A percentile compares a stretch with the other conserved stretches of the same genome.
phyloP scores from a whole-genome alignment of 2,113 vertebrate genomes.

The Chinchilla lanigera region DNA sequence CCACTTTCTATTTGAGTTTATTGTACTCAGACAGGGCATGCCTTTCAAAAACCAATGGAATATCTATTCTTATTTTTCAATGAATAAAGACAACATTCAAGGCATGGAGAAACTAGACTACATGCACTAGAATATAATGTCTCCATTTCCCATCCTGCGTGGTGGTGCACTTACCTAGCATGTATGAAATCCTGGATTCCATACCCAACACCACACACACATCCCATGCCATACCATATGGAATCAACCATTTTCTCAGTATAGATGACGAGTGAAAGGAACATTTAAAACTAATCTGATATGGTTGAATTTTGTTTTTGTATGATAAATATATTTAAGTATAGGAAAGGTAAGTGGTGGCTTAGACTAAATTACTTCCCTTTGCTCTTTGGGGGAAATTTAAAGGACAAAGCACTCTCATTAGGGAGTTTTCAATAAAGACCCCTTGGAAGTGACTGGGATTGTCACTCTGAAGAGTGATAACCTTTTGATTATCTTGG shows the following conservation, averaged over 20 bases:
- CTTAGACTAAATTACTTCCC: background rate
- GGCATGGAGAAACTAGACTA: background rate
- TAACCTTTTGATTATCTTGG: background rate
- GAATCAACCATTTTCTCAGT: background rate
- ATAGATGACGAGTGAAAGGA: background rate
- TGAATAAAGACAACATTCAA: background rate
- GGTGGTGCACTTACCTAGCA: background rate
- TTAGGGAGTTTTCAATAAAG: background rate
- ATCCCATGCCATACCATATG: background rate
- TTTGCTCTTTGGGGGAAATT: background rate
- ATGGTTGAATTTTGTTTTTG: background rate
- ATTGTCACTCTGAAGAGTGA: background rate
- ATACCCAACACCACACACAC: background rate
- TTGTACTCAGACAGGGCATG: background rate
- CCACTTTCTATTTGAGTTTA: background rate
- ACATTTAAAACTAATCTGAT: background rate
- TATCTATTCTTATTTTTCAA: background rate
- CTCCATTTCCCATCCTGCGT: background rate
- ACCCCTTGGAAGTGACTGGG: background rate
- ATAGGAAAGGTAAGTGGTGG: background rate
- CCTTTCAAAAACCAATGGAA: slow-evolving; percentile 31
- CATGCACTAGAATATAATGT: background rate
- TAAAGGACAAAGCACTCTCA: background rate
- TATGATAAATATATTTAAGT: background rate
- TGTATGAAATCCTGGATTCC: background rate